Base-by-base conservation (phyloP, 2,113 vertebrate species). In the Arizona elegans region DNA sequence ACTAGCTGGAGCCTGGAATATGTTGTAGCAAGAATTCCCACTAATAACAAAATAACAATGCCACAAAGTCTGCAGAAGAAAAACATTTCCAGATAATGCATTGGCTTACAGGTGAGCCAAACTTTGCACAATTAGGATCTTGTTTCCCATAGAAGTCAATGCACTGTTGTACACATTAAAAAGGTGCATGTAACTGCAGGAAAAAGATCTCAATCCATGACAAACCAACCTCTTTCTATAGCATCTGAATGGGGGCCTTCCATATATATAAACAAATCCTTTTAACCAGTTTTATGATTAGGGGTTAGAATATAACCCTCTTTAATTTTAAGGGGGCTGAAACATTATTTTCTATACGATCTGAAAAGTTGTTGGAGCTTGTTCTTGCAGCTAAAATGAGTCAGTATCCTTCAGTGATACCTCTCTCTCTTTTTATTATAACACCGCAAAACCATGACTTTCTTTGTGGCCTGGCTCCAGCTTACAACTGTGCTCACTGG, bases 401-500 rank as follows among this genome's bases (percentile, higher is more conserved):
- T 53, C 92, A 50, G 47, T 50, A 50, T 54, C 93, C 90, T 43
- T 56, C 94, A 90, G 43, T 1, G 90, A 95, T 88, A 58, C 93
- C 43, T 17, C 33, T 21, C 75, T 91, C 88, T 94, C 93, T 95
- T 92, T 93, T 95, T 94, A 29, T 86, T 95, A 94, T 92, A 92
- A 96, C 90, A 92, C 87, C 88, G 92, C 54, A 90, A 86, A 94
- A 94, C 96, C 94, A 94, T 97, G 88, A 92, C 95, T 96, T 97
- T 96, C 93, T 94, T 94, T 70, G 24, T 38, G 96, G 95, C 96
- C 87, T 94, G 96, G 97, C 43, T 94, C 95, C 95, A 96, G 97
- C 97, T 96, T 98, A 97, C 97, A 97, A 97, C 97, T 97, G 97
- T 98, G 98, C 96, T 98, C 97, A 97, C 96, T 97, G 97, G 97